Conservation (phyloP, 2,888 invertebrate species). For the Callyntrura sp. region DNA sequence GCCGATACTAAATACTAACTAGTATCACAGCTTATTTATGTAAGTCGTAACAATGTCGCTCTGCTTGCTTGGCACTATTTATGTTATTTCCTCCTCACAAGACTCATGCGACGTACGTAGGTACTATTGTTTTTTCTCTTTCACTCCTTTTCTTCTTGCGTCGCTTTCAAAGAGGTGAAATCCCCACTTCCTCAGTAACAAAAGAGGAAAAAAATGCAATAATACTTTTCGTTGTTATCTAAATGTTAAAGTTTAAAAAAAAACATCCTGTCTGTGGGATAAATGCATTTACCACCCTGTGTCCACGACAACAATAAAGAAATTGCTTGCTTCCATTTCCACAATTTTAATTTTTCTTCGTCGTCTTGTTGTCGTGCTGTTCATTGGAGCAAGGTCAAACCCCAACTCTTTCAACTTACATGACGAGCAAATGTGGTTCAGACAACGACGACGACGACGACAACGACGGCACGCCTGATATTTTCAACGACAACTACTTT, state of each 20-base stretch:
- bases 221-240: constrained; percentile 65
- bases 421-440: constrained; percentile 58
- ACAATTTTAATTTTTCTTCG: constrained; percentile 62
- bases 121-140: constrained; percentile 19
- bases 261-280: constrained; percentile 47
- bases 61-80: constrained; percentile 75
- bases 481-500: constrained; percentile 40
- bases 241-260: constrained; percentile 67
- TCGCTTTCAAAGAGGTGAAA: constrained; percentile 25
- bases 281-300: constrained; percentile 66
- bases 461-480: constrained; percentile 54
- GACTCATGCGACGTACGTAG: neutral
- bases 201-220: constrained; percentile 66
- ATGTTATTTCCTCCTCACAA: constrained; percentile 74
- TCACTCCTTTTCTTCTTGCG: neutral
- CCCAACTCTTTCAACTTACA: constrained; percentile 49
- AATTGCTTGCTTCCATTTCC: constrained; percentile 68
- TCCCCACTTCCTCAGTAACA: neutral
- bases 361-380: constrained; percentile 43
- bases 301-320: constrained; percentile 31
- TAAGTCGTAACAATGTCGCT: constrained; percentile 78
- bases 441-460: constrained; percentile 22
- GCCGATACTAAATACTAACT: constrained; percentile 73
- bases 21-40: constrained; percentile 76
- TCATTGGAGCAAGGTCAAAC: constrained; percentile 60